phyloP scores from a whole-genome alignment of 2,888 invertebrate genomes.

The Hirtodrosophila cameraria region DNA sequence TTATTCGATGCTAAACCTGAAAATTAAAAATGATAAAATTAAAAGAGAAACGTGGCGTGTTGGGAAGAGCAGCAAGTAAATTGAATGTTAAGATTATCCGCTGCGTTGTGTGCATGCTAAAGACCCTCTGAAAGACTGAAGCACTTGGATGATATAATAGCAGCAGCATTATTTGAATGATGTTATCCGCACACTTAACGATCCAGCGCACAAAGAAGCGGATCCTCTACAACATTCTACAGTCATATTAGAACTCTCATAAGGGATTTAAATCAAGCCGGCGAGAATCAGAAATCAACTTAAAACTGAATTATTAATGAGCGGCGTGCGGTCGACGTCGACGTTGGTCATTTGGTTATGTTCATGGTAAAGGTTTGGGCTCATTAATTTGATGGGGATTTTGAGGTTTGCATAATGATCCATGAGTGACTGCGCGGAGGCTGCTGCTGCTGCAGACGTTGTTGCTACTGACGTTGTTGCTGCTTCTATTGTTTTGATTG shows the following conservation, averaged over 20 bases:
- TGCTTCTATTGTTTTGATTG: conserved; percentile 17
- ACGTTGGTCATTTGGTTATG: conserved; percentile 17
- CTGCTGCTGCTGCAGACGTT: conserved; percentile 21
- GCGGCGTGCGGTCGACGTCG: conserved; percentile 13
- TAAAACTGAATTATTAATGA: conserved; percentile 34
- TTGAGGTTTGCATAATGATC: conserved; percentile 51
- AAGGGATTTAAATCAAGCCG: conserved; percentile 40
- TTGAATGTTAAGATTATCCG: conserved; percentile 19
- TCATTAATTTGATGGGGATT: conserved; percentile 20
- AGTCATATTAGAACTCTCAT: conserved; percentile 66
- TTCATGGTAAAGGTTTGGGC: conserved; percentile 15
- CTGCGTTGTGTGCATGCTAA: conserved; percentile 7
- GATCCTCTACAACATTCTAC: conserved; percentile 49
- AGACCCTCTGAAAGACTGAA: not conserved
- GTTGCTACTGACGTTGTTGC: conserved; percentile 21
- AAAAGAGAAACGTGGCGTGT: conserved; percentile 61
- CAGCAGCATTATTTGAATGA: not conserved
- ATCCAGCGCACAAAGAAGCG: conserved; percentile 52
- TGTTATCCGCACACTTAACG: conserved; percentile 28
- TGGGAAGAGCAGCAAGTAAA: conserved; percentile 47
- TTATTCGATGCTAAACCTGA: conserved; percentile 74
- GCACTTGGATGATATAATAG: not conserved
- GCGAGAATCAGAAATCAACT: conserved; percentile 38
- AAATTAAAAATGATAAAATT: conserved; percentile 67
- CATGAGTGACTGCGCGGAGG: conserved; percentile 48